Conservation (phyloP, 2,888 invertebrate genomes). For the Venustoraphidia nigricollis region DNA sequence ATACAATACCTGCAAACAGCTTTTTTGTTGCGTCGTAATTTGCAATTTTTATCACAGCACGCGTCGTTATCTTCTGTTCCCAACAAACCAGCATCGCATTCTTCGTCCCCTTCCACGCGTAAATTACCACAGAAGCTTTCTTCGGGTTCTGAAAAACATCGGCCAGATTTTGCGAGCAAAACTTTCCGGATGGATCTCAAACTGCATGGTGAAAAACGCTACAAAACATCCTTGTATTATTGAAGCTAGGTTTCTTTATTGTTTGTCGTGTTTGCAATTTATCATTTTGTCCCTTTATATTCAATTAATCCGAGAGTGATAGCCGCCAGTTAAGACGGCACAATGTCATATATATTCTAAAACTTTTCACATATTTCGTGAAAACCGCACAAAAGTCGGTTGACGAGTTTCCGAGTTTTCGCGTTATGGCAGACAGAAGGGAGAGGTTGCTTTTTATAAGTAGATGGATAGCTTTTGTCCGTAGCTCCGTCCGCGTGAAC, state of each 20-base stretch:
- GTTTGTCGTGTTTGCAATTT: background rate
- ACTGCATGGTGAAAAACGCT: constrained; percentile 93
- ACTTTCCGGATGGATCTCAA: constrained; percentile 85
- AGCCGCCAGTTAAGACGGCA: no score
- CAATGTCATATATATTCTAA: no score
- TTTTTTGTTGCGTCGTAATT: constrained; percentile 63
- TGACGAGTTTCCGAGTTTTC: no score
- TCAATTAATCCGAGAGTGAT: no score
- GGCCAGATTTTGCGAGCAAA: constrained; percentile 76
- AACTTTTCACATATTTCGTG: no score
- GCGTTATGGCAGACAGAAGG: no score
- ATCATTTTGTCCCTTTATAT: no score
- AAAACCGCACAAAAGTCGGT: no score
- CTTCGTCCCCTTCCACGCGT: constrained; percentile 88
- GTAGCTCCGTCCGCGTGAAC: no score
- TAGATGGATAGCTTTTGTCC: no score
- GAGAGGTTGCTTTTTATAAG: no score
- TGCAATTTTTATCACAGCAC: constrained; percentile 89
- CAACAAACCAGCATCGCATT: constrained; percentile 88
- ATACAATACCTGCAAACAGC: constrained; percentile 66
- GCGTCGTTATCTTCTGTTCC: constrained; percentile 87
- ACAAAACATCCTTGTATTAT: constrained; percentile 17
- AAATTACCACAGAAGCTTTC: constrained; percentile 94
- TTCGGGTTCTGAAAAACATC: constrained; percentile 86
- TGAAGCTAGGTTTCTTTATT: background rate